phyloP scores from a whole-genome alignment of 2,113 vertebrate genomes.

The Saccopteryx leptura region DNA sequence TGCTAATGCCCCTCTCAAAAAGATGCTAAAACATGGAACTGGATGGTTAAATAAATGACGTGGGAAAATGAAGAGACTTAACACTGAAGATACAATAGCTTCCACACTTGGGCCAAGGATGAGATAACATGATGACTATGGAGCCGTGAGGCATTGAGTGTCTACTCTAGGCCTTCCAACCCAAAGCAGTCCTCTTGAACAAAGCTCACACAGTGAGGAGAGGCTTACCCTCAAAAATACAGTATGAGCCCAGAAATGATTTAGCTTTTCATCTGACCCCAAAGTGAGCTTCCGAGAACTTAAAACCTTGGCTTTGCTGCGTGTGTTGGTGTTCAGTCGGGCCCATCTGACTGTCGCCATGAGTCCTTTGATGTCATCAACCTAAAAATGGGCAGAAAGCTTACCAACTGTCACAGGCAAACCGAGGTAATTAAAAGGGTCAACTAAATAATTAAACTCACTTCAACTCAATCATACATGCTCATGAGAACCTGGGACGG shows the following conservation, averaged over 20 bases:
- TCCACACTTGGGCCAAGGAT: not conserved
- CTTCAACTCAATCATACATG: conserved; percentile 33
- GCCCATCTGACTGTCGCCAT: not conserved
- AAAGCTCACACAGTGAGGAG: not conserved
- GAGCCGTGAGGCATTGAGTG: not conserved
- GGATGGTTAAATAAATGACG: not conserved
- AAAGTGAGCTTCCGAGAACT: not conserved
- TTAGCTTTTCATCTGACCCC: not conserved
- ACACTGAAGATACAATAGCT: not conserved
- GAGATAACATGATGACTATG: not conserved
- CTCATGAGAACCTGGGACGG: conserved; percentile 57
- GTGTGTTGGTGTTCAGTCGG: not conserved
- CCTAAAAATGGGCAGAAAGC: conserved; percentile 26
- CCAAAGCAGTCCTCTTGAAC: not conserved
- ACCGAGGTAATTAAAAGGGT: conserved; percentile 64
- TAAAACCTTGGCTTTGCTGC: not conserved
- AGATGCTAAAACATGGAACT: not conserved
- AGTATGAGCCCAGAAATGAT: not conserved
- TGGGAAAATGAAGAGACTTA: not conserved
- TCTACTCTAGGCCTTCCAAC: not conserved
- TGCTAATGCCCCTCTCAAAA: not conserved
- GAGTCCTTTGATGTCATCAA: conserved; percentile 45
- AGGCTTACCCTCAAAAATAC: not conserved
- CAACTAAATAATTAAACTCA: conserved; percentile 68
- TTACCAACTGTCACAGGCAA: conserved; percentile 52